A percentile compares a stretch with the other conserved stretches of the same genome.
phyloP scores from a whole-genome alignment of 2,888 invertebrate genomes.

The Lymantria dispar region DNA sequence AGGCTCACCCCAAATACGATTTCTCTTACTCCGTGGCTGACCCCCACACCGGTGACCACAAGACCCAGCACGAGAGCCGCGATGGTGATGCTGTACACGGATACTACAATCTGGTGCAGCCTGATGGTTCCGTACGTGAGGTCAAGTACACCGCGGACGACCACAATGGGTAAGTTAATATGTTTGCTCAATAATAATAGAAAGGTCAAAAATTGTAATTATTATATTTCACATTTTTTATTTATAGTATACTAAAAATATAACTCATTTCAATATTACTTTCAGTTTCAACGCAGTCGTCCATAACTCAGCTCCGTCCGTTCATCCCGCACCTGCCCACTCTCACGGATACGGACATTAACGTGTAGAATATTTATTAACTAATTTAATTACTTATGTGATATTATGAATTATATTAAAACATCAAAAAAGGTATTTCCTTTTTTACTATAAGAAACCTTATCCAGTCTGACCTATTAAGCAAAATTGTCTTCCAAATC shows the following conservation, averaged over 20 bases:
- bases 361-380: background rate
- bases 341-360: background rate
- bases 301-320: background rate
- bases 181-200: no score
- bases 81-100: slow-evolving; percentile 82
- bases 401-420: no score
- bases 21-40: slow-evolving; percentile 79
- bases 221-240: no score
- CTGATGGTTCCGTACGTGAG: slow-evolving; percentile 78
- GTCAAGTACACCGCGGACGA: slow-evolving; percentile 79
- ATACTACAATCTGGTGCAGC: slow-evolving; percentile 81
- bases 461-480: no score
- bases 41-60: slow-evolving; percentile 82
- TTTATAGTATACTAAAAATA: background rate
- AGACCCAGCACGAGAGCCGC: slow-evolving; percentile 76
- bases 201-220: no score
- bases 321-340: background rate
- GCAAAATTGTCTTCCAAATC: no score
- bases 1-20: slow-evolving; percentile 68
- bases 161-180: slow-evolving; percentile 70
- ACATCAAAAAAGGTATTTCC: no score
- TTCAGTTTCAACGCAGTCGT: background rate
- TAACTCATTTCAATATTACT: background rate
- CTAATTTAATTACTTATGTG: no score
- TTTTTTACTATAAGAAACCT: no score